Base-by-base conservation (phyloP, 2,797 vertebrate species). In the Mormyrops boulengeri region DNA sequence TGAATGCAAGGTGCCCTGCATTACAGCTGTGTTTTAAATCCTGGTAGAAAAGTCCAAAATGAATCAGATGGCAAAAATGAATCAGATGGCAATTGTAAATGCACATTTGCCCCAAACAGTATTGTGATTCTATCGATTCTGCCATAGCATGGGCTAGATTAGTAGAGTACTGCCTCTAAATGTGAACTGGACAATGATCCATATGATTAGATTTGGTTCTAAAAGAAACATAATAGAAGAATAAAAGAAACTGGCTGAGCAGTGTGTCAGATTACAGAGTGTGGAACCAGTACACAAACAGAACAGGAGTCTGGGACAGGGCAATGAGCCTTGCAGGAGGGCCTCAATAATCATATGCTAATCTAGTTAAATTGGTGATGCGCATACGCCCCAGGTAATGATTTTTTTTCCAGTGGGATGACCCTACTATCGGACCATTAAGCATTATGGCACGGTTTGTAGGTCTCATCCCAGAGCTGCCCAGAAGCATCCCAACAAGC, bases 301-400 rank as follows among this genome's bases (percentile, higher is more conserved):
- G 66, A 69, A 38, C 12, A 14, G 30, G 30, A 69, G 30, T 69
- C 66, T 34, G 30, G 30, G 11, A 38, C 30, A 34, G 66, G 66
- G 66, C 66, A 69, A 34, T 69, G 66, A 80, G 73, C 38, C 38
- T 80, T 44, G 38, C 12, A 80, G 38, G 73, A 41, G 73, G 73
- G 38, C 34, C 73, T 80, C 73, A 80, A n/a, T 44, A 80, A 80
- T 80, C 73, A 80, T 44, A 80, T 80, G 73, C 12, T 80, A 80
- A 80, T 80, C 73, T 80, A 41, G 14, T 80, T 80, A 80, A 44
- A 80, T 80, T 80, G 73, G 73, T 80, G 73, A 80, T 80, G 73
- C 12, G 12, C 11, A 12, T 41, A 44, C 17, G 17, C 38, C 73
- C 73, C 73, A 80, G 73, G 73, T 80, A 41, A 41, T 80, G 73